phyloP scores from a whole-genome alignment of 2,113 vertebrate species.

The Nothobranchius kuhntae region DNA sequence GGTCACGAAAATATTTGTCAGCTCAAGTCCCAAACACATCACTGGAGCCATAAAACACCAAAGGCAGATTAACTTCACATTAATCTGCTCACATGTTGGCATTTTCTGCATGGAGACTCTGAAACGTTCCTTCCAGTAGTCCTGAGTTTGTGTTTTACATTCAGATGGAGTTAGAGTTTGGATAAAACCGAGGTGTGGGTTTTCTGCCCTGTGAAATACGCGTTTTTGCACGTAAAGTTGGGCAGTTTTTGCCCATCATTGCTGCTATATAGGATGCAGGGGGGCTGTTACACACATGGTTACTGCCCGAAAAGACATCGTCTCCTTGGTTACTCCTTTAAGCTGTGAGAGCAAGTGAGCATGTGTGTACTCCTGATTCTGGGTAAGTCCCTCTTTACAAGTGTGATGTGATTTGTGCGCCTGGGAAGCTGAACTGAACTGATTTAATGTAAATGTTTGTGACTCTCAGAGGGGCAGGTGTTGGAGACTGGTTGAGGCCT shows the following conservation, averaged over 20 bases:
- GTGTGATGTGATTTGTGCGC: neutral
- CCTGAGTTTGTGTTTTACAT: conserved; percentile 1
- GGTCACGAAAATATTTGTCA: conserved; percentile 3
- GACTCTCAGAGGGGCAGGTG: conserved; percentile 80
- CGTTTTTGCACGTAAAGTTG: neutral
- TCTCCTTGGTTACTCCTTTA: conserved; percentile 51
- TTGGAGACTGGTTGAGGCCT: conserved; percentile 84
- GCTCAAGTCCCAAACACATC: conserved; percentile 6
- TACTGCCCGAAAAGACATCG: conserved; percentile 43
- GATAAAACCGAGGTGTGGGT: too few relatives aligned
- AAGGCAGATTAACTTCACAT: conserved; percentile 52
- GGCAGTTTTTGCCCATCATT: neutral
- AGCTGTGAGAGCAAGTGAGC: neutral
- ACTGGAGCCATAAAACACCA: neutral
- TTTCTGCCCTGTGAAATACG: too few relatives aligned
- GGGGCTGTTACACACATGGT: conserved; percentile 40
- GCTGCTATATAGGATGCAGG: neutral
- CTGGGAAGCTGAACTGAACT: neutral
- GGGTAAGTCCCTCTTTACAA: neutral
- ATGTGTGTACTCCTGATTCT: conserved; percentile 4
- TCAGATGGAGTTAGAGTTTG: neutral
- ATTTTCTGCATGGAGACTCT: neutral
- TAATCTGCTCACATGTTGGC: conserved; percentile 35
- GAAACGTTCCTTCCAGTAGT: neutral
- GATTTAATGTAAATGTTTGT: neutral